These are phyloP conservation scores for Phalacrocorax carbo DNA, from an alignment of 2,113 vertebrate genomes.

Conservation along the genomic window DNA sequence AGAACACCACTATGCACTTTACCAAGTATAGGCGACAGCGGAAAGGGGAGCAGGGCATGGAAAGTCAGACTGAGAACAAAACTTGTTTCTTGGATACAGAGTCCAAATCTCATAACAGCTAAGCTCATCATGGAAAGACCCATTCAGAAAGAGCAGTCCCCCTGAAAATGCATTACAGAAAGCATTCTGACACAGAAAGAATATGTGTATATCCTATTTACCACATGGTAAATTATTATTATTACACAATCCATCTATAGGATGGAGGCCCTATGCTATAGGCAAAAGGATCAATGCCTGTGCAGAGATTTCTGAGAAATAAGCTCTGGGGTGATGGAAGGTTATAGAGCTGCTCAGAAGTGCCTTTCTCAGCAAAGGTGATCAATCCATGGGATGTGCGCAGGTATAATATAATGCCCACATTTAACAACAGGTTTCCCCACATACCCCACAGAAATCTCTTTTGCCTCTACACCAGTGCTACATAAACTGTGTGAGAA, in stretches of 20 bases:
- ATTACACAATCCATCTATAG: background rate
- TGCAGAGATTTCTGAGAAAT: background rate
- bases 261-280: background rate
- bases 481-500: background rate
- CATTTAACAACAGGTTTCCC: background rate
- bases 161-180: background rate
- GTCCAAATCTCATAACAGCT: background rate
- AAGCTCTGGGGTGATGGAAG: background rate
- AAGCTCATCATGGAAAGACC: background rate
- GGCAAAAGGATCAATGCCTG: background rate
- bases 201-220: background rate
- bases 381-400: accelerated
- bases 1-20: slow-evolving; percentile 25
- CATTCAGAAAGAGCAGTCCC: background rate
- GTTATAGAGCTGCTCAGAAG: background rate
- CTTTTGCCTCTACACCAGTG: background rate
- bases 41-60: background rate
- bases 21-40: background rate
- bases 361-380: background rate
- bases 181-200: background rate
- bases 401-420: background rate
- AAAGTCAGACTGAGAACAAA: slow-evolving; percentile 32
- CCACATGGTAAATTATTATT: background rate
- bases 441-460: background rate
- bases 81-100: slow-evolving; percentile 14